Conservation (phyloP, 2,888 invertebrate genomes). For the Thymelicus lineola region DNA sequence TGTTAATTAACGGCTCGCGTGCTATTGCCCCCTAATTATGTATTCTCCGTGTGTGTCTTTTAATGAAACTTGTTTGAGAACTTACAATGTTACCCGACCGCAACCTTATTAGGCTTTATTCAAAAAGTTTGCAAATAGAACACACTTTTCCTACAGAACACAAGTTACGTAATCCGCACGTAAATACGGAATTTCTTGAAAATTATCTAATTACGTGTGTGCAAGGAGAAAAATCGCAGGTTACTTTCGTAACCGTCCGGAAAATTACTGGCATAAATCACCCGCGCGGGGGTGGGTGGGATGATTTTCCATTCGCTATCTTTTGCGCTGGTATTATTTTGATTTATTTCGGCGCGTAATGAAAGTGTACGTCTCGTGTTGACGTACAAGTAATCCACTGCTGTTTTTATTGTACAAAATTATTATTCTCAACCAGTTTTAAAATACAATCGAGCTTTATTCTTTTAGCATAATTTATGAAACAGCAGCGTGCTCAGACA, state of each 20-base stretch:
- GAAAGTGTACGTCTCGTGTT: constrained; percentile 80
- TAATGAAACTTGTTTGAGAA: constrained; percentile 6
- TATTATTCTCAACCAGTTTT: constrained; percentile 34
- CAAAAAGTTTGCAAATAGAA: not conserved
- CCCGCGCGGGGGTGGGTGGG: constrained; percentile 62
- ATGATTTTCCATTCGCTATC: constrained; percentile 84
- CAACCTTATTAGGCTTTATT: not conserved
- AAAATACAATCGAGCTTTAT: not conserved
- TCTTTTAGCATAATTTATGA: not conserved
- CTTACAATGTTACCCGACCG: not conserved
- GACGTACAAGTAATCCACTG: constrained; percentile 67
- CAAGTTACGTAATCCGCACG: constrained; percentile 29
- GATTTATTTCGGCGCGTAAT: constrained; percentile 81
- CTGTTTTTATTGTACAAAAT: constrained; percentile 66
- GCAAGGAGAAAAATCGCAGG: constrained; percentile 80
- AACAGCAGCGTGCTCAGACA: too few species aligned
- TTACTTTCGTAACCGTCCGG: constrained; percentile 82
- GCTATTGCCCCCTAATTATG: constrained; percentile 63
- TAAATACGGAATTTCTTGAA: constrained; percentile 63
- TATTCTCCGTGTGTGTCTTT: not conserved
- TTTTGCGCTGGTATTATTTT: constrained; percentile 82
- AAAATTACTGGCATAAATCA: constrained; percentile 83
- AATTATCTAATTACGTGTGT: constrained; percentile 84
- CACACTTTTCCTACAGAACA: constrained; percentile 26
- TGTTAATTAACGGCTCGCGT: constrained; percentile 70